Conservation (phyloP, 64 coral and sea anemone genomes). For the Anthopleura sola region DNA sequence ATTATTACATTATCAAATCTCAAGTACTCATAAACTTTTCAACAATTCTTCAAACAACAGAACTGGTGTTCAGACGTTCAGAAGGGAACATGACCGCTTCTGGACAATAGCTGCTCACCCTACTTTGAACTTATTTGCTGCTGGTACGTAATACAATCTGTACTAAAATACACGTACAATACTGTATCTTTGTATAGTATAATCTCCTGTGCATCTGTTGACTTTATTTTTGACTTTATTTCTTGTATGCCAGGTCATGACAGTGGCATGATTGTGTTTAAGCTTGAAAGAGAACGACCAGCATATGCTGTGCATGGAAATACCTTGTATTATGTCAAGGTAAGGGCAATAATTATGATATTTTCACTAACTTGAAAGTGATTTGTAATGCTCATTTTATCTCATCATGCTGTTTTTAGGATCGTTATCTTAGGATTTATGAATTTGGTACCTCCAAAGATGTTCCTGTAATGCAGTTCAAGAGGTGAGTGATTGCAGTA, state of each 20-base stretch:
- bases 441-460: slow-evolving; percentile 99
- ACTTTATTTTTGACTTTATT: too few relatives aligned
- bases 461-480: slow-evolving; percentile 94
- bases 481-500: slow-evolving; percentile 21
- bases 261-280: slow-evolving; percentile 99
- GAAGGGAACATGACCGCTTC: slow-evolving; percentile 95
- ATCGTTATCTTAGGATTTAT: slow-evolving; percentile 91
- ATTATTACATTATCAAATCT: too few relatives aligned
- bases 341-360: not conserved
- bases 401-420: slow-evolving; percentile 13
- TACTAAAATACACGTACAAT: too few relatives aligned
- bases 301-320: slow-evolving; percentile 98
- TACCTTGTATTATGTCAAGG: slow-evolving; percentile 93
- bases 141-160: slow-evolving; percentile 50
- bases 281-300: slow-evolving; percentile 91
- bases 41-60: not conserved
- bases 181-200: too few relatives aligned
- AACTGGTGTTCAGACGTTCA: slow-evolving; percentile 97
- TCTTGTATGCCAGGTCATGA: slow-evolving; percentile 72
- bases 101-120: slow-evolving; percentile 95
- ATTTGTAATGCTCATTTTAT: not conserved
- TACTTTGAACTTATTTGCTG: slow-evolving; percentile 94
- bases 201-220: too few relatives aligned
- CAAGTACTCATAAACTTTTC: not conserved
- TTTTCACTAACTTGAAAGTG: not conserved